These are phyloP conservation scores for Apistogramma diplotaenia DNA, from an alignment of 2,113 vertebrate species.

Conservation along the genomic window DNA sequence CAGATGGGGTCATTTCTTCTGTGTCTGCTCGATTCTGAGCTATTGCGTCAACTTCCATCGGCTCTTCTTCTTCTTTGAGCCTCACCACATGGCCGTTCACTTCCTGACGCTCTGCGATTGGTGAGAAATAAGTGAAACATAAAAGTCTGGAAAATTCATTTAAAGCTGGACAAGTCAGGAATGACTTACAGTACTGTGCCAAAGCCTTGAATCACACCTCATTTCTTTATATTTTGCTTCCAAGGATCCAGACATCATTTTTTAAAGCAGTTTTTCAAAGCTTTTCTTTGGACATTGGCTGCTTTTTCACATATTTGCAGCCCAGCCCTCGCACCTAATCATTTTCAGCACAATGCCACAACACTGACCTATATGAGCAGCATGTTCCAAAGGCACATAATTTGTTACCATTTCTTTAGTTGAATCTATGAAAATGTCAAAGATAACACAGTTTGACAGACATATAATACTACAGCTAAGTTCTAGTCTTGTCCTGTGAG, in stretches of 20 bases:
- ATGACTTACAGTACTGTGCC: not conserved
- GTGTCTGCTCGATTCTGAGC: not conserved
- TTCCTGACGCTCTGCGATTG: constrained; percentile 62
- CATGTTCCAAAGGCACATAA: not conserved
- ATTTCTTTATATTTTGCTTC: not conserved
- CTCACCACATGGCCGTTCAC: constrained; percentile 26
- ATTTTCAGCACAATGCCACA: not conserved
- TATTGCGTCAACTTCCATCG: constrained; percentile 39
- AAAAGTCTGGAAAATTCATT: not conserved
- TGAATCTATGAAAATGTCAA: not conserved
- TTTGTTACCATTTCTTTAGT: not conserved
- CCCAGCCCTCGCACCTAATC: not conserved
- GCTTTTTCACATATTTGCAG: not conserved
- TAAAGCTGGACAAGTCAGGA: not conserved
- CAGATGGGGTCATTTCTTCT: not conserved
- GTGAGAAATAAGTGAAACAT: not conserved
- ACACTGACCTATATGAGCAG: not conserved
- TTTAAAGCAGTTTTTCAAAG: not conserved
- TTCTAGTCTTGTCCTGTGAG: no score
- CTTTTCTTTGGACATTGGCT: not conserved
- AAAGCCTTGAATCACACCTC: not conserved
- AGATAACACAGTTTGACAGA: not conserved
- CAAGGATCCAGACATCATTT: not conserved
- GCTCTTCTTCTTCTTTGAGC: constrained; percentile 71
- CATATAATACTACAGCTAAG: no score